Percentiles rank a stretch among this genome's conserved stretches.
phyloP scores from a whole-genome alignment of 2,797 vertebrate species.

The Odontamblyopus rebecca region DNA sequence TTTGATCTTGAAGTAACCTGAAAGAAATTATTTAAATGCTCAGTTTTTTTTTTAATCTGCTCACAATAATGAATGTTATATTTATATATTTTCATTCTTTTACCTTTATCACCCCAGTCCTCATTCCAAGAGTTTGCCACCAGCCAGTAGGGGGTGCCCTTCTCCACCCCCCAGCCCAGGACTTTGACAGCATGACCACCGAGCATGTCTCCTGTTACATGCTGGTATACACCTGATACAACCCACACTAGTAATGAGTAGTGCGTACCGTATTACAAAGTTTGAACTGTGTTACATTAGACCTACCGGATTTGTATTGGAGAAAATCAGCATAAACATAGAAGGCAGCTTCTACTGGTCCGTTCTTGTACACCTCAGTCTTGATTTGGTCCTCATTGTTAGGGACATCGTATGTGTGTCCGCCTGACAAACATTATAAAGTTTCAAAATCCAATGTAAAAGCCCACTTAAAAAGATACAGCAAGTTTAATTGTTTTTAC shows the following conservation, averaged over 20 bases:
- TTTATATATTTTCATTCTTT: background rate
- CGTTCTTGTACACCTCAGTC: constrained; percentile 89
- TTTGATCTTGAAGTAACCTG: constrained; percentile 92
- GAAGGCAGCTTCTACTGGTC: constrained; percentile 90
- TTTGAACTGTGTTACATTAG: background rate
- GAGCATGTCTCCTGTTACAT: constrained; percentile 81
- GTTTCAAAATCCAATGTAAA: background rate
- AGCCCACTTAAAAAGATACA: background rate
- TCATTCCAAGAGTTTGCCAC: constrained; percentile 94
- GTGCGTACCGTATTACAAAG: background rate
- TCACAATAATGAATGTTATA: background rate
- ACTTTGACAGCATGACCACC: constrained; percentile 91
- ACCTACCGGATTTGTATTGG: constrained; percentile 86
- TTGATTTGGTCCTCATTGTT: constrained; percentile 83
- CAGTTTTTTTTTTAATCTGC: background rate
- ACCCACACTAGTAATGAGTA: background rate
- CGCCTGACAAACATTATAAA: constrained; percentile 66
- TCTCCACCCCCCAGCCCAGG: constrained; percentile 90
- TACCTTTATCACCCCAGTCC: constrained; percentile 94
- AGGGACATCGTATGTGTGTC: constrained; percentile 78
- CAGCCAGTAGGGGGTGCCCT: constrained; percentile 87
- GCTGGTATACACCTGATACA: constrained; percentile 89
- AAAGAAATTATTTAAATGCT: background rate
- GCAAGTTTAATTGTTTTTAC: constrained; percentile 54
- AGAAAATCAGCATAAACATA: constrained; percentile 87